Evolutionary conservation across 2,888 invertebrate genomes (phyloP).

Genomic region (Lymantria dispar): DNA sequence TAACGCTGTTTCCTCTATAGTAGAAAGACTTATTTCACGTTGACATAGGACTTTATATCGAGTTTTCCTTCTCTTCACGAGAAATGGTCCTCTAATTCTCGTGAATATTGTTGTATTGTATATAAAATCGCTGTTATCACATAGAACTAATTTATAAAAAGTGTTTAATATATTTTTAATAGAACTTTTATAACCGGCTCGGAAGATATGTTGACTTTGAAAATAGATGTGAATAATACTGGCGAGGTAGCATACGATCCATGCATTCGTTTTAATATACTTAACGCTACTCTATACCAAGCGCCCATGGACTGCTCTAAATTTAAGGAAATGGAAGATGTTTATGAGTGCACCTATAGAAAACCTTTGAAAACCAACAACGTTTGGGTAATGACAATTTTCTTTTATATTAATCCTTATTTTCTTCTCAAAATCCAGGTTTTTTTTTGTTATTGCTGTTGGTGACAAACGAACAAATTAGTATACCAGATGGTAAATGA

Average conservation of each 20-base stretch:
- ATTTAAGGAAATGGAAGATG: constrained; percentile 5
- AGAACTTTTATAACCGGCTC: constrained; percentile 51
- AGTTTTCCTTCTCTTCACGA: too few relatives aligned
- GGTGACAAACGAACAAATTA: too few relatives aligned
- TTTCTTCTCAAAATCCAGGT: too few relatives aligned
- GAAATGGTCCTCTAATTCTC: too few relatives aligned
- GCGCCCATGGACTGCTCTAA: not conserved
- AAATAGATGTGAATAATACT: constrained; percentile 34
- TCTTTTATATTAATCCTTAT: not conserved
- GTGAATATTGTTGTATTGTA: too few relatives aligned
- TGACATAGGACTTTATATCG: too few relatives aligned
- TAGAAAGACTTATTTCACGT: too few relatives aligned
- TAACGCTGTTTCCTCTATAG: too few relatives aligned
- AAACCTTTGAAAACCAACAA: constrained; percentile 1
- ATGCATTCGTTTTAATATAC: constrained; percentile 36
- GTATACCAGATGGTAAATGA: too few relatives aligned
- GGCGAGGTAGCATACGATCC: constrained; percentile 55
- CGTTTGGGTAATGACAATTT: constrained; percentile 5
- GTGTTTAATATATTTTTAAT: not conserved
- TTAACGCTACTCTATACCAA: constrained; percentile 21
- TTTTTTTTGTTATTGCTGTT: too few relatives aligned
- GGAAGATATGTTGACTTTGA: constrained; percentile 25
- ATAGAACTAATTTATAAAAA: too few relatives aligned
- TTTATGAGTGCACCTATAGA: constrained; percentile 7
- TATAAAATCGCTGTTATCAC: too few relatives aligned